Evolutionary conservation across 2,888 invertebrate genomes (phyloP).

Genomic region (Drosophila nr. perissopoda): DNA sequence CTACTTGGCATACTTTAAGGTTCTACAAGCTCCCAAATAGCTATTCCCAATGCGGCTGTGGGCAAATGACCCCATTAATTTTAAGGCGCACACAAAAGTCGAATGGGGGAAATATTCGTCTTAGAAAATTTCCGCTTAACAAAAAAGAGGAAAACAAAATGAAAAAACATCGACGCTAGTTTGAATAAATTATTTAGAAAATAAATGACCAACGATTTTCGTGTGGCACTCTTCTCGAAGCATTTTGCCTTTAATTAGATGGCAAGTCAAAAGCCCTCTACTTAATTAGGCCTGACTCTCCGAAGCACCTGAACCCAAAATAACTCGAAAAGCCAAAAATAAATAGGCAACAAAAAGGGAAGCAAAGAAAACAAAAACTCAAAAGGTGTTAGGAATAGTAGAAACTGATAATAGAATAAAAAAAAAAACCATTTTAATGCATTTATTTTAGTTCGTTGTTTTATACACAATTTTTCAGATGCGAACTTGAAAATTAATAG

Average conservation of each 20-base stretch:
- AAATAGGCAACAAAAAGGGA: slow-evolving; percentile 17
- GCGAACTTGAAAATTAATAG: not conserved
- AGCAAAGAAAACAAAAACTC: slow-evolving; percentile 1
- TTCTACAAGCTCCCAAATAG: slow-evolving; percentile 22
- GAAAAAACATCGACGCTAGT: slow-evolving; percentile 23
- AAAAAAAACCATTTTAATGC: not conserved
- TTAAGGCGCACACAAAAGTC: slow-evolving; percentile 32
- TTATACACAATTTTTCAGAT: not conserved
- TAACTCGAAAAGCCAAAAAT: slow-evolving; percentile 33
- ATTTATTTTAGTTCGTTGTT: not conserved
- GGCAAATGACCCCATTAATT: slow-evolving; percentile 79
- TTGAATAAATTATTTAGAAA: slow-evolving; percentile 68
- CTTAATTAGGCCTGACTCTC: slow-evolving; percentile 56
- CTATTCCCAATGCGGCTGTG: slow-evolving; percentile 30
- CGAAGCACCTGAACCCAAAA: slow-evolving; percentile 56
- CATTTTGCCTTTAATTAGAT: slow-evolving; percentile 59
- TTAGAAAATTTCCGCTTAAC: slow-evolving; percentile 15
- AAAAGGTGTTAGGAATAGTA: slow-evolving; percentile 32
- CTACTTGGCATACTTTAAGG: slow-evolving; percentile 46
- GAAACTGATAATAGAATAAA: not conserved
- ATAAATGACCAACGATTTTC: slow-evolving; percentile 51
- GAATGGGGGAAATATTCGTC: slow-evolving; percentile 18
- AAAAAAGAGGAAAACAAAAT: slow-evolving; percentile 18
- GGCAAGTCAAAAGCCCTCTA: slow-evolving; percentile 36
- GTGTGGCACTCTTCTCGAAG: slow-evolving; percentile 18